A percentile compares a stretch with the other conserved stretches of the same genome.
These are phyloP conservation scores for Chirona hameri DNA, from an alignment of 2,888 invertebrate species.

Conservation along the genomic window DNA sequence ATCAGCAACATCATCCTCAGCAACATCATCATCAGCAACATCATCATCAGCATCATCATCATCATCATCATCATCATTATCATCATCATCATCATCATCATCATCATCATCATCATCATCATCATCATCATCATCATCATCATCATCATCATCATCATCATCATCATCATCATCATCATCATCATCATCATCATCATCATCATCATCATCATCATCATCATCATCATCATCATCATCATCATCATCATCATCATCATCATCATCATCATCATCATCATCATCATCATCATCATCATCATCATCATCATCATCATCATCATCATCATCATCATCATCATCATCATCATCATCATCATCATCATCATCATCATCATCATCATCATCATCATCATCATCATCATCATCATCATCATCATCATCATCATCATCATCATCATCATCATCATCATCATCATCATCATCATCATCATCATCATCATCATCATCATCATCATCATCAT, in stretches of 20 bases:
- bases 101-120: background rate
- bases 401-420: background rate
- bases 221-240: background rate
- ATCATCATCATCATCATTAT: no score
- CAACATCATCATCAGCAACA: no score
- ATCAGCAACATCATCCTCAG: no score
- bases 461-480: background rate
- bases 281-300: constrained; percentile 6
- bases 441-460: background rate
- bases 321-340: background rate
- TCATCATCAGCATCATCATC: no score
- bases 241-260: background rate
- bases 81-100: constrained; percentile 1
- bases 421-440: constrained; percentile 9
- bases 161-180: background rate
- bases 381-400: constrained; percentile 4
- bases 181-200: constrained; percentile 7
- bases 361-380: background rate
- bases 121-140: background rate
- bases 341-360: background rate
- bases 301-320: background rate
- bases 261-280: background rate
- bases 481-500: background rate
- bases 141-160: constrained; percentile 1
- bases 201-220: constrained; percentile 12